phyloP scores from a whole-genome alignment of 2,888 invertebrate species.

The Elmis aenea region DNA sequence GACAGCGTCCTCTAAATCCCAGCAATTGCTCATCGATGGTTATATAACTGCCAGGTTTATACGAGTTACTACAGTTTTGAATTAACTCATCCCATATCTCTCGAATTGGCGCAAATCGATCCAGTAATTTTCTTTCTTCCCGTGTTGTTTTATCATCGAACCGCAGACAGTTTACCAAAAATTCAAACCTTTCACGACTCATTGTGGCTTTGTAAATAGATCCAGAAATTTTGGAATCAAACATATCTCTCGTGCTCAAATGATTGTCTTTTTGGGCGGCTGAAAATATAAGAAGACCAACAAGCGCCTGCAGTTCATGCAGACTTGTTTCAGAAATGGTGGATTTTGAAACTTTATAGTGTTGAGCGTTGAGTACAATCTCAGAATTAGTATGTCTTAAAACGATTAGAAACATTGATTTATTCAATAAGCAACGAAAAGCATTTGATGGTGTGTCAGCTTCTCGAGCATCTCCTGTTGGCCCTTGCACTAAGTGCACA shows the following conservation, averaged over 20 bases:
- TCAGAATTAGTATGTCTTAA: slow-evolving; percentile 13
- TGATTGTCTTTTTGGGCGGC: slow-evolving; percentile 13
- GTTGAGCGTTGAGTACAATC: slow-evolving; percentile 8
- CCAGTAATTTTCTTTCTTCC: slow-evolving; percentile 23
- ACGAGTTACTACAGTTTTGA: slow-evolving; percentile 18
- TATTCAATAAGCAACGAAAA: slow-evolving; percentile 11
- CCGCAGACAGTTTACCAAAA: slow-evolving; percentile 24
- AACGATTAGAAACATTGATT: slow-evolving; percentile 8
- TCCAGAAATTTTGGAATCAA: slow-evolving; percentile 12
- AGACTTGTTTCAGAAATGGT: slow-evolving; percentile 8
- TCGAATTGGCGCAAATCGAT: slow-evolving; percentile 19
- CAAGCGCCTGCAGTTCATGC: slow-evolving; percentile 7
- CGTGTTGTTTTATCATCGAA: slow-evolving; percentile 26
- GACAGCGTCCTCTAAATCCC: slow-evolving; percentile 25
- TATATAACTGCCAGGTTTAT: slow-evolving; percentile 22
- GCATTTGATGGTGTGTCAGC: slow-evolving; percentile 5
- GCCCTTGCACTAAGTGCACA: slow-evolving; percentile 17
- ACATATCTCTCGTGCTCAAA: slow-evolving; percentile 8
- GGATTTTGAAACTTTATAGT: slow-evolving; percentile 8
- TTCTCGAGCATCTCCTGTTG: slow-evolving; percentile 14
- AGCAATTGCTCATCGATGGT: slow-evolving; percentile 33
- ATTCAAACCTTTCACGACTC: slow-evolving; percentile 25
- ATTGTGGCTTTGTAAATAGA: slow-evolving; percentile 16
- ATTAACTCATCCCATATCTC: slow-evolving; percentile 25
- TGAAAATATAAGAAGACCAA: slow-evolving; percentile 12